These are phyloP conservation scores for Paramisgurnus dabryanus DNA, from an alignment of 2,113 vertebrate species.

Conservation along the genomic window DNA sequence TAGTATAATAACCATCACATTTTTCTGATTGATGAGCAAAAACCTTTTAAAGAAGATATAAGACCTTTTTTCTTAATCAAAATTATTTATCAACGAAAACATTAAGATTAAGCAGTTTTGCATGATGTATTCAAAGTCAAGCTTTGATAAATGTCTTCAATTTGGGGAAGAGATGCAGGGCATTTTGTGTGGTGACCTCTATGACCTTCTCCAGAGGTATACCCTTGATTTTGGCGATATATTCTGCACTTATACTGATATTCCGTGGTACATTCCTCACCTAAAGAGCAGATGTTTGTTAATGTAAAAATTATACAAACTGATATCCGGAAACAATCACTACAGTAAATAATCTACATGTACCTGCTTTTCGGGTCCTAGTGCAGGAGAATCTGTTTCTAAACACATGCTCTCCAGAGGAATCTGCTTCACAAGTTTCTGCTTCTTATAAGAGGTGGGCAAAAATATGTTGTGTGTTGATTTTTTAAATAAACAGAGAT, in stretches of 20 bases:
- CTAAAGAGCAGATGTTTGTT: constrained; percentile 64
- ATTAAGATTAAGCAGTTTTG: too few relatives aligned
- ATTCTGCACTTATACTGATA: constrained; percentile 84
- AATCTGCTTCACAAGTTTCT: constrained; percentile 93
- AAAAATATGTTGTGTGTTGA: constrained; percentile 26
- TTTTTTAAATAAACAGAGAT: not conserved
- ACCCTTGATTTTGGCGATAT: constrained; percentile 87
- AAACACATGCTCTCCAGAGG: constrained; percentile 91
- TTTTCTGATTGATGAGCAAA: not conserved
- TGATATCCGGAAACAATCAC: not conserved
- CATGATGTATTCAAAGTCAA: constrained; percentile 49
- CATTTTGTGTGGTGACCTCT: constrained; percentile 85
- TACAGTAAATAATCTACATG: not conserved
- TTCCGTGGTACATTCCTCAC: constrained; percentile 94
- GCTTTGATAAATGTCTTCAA: constrained; percentile 69
- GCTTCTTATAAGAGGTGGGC: constrained; percentile 84
- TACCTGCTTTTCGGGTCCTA: constrained; percentile 95
- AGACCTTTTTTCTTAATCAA: not conserved
- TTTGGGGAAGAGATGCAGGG: constrained; percentile 86
- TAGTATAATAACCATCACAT: not conserved
- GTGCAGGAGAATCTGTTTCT: constrained; percentile 92
- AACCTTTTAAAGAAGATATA: not conserved
- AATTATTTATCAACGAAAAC: not conserved
- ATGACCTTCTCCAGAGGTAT: constrained; percentile 84
- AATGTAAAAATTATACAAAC: not conserved